Percentiles rank a stretch among this genome's conserved stretches.
Evolutionary conservation across 2,888 invertebrate genomes (phyloP).

Genomic region (Diarsia dahlii): DNA sequence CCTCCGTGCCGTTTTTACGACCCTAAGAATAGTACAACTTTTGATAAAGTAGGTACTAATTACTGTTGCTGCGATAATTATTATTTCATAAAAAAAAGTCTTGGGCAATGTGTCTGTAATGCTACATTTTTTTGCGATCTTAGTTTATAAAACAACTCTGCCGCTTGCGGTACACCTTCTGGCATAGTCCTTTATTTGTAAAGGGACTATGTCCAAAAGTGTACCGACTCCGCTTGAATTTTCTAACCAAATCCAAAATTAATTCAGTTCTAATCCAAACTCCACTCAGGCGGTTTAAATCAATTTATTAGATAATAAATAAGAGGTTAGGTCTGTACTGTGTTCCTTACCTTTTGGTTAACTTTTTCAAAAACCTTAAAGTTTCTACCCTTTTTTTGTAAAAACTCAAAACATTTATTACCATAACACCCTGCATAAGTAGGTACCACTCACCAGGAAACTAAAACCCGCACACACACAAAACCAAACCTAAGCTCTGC

Average conservation of each 20-base stretch:
- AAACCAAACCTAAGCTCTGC: conserved; percentile 2
- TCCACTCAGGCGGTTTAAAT: too few species aligned
- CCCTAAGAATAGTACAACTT: neutral
- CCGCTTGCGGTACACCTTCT: neutral
- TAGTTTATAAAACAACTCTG: neutral
- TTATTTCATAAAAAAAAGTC: neutral
- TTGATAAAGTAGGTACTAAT: neutral
- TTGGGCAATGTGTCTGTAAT: neutral
- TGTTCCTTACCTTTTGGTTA: neutral
- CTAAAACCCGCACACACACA: neutral
- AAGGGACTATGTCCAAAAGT: too few species aligned
- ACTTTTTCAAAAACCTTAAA: neutral
- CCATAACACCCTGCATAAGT: neutral
- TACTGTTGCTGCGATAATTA: neutral
- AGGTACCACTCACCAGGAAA: neutral
- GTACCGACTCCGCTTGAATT: too few species aligned
- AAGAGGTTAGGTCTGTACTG: too few species aligned
- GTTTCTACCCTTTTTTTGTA: too few species aligned
- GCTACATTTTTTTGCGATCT: neutral
- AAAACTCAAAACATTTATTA: neutral
- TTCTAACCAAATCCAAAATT: neutral
- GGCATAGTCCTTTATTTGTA: neutral
- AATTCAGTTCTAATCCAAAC: neutral
- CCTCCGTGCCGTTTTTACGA: neutral
- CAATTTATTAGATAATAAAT: too few species aligned